phyloP scores from a whole-genome alignment of 2,113 vertebrate genomes.

The Myanophis thanlyinensis region DNA sequence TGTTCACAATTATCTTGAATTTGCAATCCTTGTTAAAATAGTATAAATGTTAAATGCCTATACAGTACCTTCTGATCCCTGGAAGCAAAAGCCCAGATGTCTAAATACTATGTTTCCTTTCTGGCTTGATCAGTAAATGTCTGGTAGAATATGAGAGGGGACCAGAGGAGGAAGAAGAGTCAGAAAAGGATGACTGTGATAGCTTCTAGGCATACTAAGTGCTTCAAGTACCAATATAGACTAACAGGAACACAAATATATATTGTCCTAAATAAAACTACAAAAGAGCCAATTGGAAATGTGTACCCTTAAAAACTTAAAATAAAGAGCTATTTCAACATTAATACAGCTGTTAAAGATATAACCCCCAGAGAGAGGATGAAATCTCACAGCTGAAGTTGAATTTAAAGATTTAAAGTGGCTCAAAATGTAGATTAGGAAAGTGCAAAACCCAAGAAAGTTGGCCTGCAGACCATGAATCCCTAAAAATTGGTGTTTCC shows the following conservation, averaged over 20 bases:
- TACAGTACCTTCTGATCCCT: neutral
- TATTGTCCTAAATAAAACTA: neutral
- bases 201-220: neutral
- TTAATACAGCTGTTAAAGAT: neutral
- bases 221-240: neutral
- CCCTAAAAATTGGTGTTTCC: neutral
- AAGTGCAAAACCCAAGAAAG: neutral
- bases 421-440: neutral
- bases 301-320: neutral
- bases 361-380: neutral
- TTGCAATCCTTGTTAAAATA: neutral
- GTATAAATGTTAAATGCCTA: neutral
- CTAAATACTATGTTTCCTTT: neutral
- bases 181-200: neutral
- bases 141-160: neutral
- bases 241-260: neutral
- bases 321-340: neutral
- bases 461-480: neutral
- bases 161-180: neutral
- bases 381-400: neutral
- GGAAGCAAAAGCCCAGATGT: neutral
- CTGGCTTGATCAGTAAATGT: neutral
- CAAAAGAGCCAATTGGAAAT: neutral
- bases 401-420: neutral
- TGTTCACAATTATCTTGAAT: neutral